Conservation (phyloP, 2,888 invertebrate genomes). For the Luffia ferchaultella region DNA sequence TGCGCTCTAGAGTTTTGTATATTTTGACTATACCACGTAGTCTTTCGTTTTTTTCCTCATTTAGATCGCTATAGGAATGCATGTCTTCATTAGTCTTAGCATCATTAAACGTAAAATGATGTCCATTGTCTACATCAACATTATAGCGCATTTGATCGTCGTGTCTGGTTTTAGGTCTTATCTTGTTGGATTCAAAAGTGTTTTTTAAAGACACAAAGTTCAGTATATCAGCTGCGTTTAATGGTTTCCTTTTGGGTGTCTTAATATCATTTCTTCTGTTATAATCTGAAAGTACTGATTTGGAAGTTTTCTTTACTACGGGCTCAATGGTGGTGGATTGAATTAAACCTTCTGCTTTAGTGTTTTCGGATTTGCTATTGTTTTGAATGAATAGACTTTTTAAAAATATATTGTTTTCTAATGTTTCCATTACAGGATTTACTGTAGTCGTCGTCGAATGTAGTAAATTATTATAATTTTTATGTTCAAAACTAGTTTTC, state of each 20-base stretch:
- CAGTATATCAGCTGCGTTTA: constrained; percentile 39
- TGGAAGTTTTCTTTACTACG: constrained; percentile 6
- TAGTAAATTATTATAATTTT: no score
- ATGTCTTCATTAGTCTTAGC: no score
- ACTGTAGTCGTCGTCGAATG: constrained; percentile 24
- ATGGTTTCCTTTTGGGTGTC: constrained; percentile 27
- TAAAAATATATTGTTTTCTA: constrained; percentile 44
- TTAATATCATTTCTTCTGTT: constrained; percentile 25
- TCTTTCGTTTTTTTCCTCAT: constrained; percentile 22
- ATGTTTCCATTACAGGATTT: constrained; percentile 24
- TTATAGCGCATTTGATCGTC: neutral
- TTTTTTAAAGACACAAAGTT: constrained; percentile 44
- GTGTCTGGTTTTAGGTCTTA: constrained; percentile 26
- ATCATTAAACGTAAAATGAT: neutral
- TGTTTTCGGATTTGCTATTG: neutral
- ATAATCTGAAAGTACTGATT: constrained; percentile 16
- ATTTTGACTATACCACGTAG: constrained; percentile 46
- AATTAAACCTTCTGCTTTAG: neutral
- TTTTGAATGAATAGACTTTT: constrained; percentile 29
- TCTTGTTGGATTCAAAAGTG: constrained; percentile 44
- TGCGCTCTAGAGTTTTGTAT: constrained; percentile 51
- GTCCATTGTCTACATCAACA: neutral
- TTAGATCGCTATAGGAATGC: neutral
- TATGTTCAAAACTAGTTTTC: no score
- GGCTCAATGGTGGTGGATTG: neutral